Percentiles rank a stretch among this genome's conserved stretches.
Evolutionary conservation across 2,113 vertebrate genomes (phyloP).

Genomic region (Rousettus leschenaultii): DNA sequence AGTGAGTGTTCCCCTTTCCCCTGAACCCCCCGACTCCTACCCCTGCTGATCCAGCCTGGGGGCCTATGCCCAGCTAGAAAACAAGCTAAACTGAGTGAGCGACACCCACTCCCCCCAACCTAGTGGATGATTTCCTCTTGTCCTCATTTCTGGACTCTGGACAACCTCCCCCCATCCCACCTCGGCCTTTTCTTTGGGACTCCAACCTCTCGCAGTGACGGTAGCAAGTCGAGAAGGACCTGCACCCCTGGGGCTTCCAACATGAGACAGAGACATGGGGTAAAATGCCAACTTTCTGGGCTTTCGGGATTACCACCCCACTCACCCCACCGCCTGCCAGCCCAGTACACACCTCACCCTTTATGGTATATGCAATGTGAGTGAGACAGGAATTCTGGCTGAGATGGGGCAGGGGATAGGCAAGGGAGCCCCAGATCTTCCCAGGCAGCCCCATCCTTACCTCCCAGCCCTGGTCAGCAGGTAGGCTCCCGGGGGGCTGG

Average conservation of each 20-base stretch:
- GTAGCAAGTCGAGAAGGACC: neutral
- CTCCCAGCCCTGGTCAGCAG: neutral
- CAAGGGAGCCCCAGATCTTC: neutral
- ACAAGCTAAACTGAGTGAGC: neutral
- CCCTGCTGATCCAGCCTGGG: neutral
- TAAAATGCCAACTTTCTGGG: neutral
- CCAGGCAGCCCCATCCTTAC: neutral
- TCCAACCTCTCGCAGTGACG: neutral
- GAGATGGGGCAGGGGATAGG: neutral
- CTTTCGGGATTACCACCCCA: neutral
- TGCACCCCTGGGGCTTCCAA: neutral
- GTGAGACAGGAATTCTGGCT: neutral
- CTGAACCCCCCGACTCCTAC: neutral
- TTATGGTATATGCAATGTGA: neutral
- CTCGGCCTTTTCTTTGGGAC: neutral
- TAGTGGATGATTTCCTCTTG: neutral
- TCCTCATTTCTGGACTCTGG: neutral
- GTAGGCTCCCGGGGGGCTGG: neutral
- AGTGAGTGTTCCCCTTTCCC: slow-evolving; percentile 75
- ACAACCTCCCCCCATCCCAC: neutral
- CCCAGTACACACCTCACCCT: neutral
- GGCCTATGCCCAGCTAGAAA: neutral
- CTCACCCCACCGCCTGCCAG: no score
- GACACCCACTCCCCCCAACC: neutral
- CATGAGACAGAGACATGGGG: neutral